Conservation (phyloP, 2,797 vertebrate genomes). For the Sebastes nivosus region DNA sequence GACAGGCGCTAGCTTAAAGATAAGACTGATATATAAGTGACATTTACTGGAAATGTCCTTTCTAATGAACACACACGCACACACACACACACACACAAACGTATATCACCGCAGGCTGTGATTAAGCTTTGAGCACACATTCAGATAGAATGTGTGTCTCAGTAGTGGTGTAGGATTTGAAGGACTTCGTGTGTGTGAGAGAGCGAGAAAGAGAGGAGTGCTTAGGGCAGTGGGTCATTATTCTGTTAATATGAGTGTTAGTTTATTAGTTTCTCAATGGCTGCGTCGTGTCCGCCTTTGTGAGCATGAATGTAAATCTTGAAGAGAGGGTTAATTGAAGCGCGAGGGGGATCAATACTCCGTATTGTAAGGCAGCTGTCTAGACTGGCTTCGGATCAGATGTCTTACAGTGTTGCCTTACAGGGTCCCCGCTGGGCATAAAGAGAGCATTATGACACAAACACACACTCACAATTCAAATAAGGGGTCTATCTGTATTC, state of each 20-base stretch:
- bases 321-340: slow-evolving; percentile 63
- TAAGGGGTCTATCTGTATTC: slow-evolving; percentile 47
- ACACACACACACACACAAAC: slow-evolving; percentile 15
- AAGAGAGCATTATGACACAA: slow-evolving; percentile 51
- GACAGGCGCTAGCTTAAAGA: slow-evolving; percentile 66
- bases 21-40: slow-evolving; percentile 78
- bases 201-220: neutral
- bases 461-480: slow-evolving; percentile 32
- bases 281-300: slow-evolving; percentile 39
- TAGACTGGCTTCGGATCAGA: slow-evolving; percentile 71
- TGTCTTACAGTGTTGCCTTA: slow-evolving; percentile 62
- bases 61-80: slow-evolving; percentile 57
- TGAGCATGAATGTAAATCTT: slow-evolving; percentile 53
- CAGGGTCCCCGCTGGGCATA: slow-evolving; percentile 44
- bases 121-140: slow-evolving; percentile 52
- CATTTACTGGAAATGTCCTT: slow-evolving; percentile 76
- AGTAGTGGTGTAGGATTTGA: slow-evolving; percentile 16
- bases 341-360: slow-evolving; percentile 68
- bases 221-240: slow-evolving; percentile 53
- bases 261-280: slow-evolving; percentile 51
- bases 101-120: slow-evolving; percentile 48
- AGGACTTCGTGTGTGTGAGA: neutral
- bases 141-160: slow-evolving; percentile 37
- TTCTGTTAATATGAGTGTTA: slow-evolving; percentile 33
- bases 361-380: slow-evolving; percentile 71